A percentile compares a stretch with the other conserved stretches of the same genome.
These are phyloP conservation scores for Lasioglossum vierecki DNA, from an alignment of 2,888 invertebrate species.

Conservation along the genomic window DNA sequence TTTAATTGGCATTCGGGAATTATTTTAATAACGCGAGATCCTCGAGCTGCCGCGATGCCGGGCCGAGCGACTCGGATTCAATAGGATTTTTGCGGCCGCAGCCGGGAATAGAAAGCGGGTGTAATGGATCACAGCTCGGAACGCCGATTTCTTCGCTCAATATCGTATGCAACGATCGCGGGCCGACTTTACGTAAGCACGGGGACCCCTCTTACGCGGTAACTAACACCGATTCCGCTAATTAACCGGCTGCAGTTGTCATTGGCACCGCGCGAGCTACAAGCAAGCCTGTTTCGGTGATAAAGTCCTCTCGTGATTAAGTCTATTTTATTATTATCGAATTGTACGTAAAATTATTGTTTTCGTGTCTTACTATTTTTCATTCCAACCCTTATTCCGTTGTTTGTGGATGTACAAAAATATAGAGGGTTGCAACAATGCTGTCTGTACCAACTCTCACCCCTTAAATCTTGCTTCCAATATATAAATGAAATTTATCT, in stretches of 20 bases:
- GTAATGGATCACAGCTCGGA: conserved; percentile 42
- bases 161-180: conserved; percentile 38
- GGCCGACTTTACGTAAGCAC: conserved; percentile 32
- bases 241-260: background rate
- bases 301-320: background rate
- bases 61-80: conserved; percentile 24
- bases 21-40: conserved; percentile 43
- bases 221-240: background rate
- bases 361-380: background rate
- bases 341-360: too few species aligned
- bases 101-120: conserved; percentile 52
- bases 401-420: background rate
- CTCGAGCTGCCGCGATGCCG: conserved; percentile 19
- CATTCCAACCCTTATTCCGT: background rate
- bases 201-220: conserved; percentile 3
- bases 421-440: background rate
- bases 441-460: background rate
- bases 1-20: conserved; percentile 42
- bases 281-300: too few species aligned
- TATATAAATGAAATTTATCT: background rate
- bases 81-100: conserved; percentile 44
- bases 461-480: background rate
- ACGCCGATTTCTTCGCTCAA: conserved; percentile 26
- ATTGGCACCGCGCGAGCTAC: background rate
- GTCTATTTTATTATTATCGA: background rate